Percentiles rank a stretch among this genome's conserved stretches.
These are phyloP conservation scores for Eupelmus urozonus DNA, from an alignment of 2,888 invertebrate genomes.

Conservation along the genomic window DNA sequence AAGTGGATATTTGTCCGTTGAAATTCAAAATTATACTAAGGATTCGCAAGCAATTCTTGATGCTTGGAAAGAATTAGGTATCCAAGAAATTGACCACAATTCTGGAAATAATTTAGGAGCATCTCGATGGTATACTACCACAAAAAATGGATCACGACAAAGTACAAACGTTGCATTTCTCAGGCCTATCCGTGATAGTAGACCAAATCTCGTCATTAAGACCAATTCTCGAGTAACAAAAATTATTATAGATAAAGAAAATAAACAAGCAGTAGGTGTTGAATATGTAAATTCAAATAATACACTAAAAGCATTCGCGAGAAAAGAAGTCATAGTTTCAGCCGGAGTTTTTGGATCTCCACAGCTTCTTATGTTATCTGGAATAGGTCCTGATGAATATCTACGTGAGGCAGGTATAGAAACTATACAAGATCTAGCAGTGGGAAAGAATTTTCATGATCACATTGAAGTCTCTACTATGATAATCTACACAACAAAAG, in stretches of 20 bases:
- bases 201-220: slow-evolving; percentile 59
- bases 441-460: slow-evolving; percentile 90
- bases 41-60: neutral
- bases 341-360: slow-evolving; percentile 84
- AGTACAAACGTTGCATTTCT: slow-evolving; percentile 49
- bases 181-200: slow-evolving; percentile 25
- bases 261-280: slow-evolving; percentile 37
- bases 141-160: slow-evolving; percentile 33
- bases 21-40: neutral
- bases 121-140: slow-evolving; percentile 60
- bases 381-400: slow-evolving; percentile 85
- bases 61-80: slow-evolving; percentile 15
- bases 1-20: neutral
- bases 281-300: slow-evolving; percentile 69
- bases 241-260: slow-evolving; percentile 35
- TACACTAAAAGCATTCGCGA: neutral
- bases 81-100: neutral
- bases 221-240: slow-evolving; percentile 30
- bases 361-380: slow-evolving; percentile 91
- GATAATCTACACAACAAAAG: no score
- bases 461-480: slow-evolving; percentile 79
- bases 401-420: slow-evolving; percentile 81
- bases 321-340: no score
- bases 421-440: slow-evolving; percentile 83
- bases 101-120: neutral